Evolutionary conservation across 2,888 invertebrate genomes (phyloP).

Genomic region (Dasysyrphus tricinctus): DNA sequence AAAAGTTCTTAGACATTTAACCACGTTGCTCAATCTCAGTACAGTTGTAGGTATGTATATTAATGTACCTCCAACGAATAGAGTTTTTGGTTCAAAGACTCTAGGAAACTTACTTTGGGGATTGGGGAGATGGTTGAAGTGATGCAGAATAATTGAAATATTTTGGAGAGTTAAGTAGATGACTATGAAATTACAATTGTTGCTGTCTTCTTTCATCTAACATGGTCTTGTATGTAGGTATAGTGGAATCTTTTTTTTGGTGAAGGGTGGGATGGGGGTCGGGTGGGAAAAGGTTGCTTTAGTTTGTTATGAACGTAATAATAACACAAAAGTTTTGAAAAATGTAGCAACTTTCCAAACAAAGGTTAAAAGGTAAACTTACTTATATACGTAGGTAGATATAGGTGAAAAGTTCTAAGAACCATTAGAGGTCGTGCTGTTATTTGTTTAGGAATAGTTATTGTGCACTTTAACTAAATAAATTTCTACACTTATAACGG

Average conservation of each 20-base stretch:
- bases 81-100: constrained; percentile 19
- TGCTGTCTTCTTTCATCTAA: constrained; percentile 3
- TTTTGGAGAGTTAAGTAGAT: constrained; percentile 49
- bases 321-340: constrained; percentile 14
- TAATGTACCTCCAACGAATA: neutral
- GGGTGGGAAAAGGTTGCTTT: too few species aligned
- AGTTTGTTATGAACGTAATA: neutral
- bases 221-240: neutral
- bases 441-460: neutral
- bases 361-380: constrained; percentile 8
- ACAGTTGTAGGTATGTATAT: too few species aligned
- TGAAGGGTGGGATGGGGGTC: too few species aligned
- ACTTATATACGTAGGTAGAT: neutral
- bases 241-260: neutral
- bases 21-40: constrained; percentile 6
- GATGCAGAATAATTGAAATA: constrained; percentile 54
- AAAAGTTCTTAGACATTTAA: constrained; percentile 49
- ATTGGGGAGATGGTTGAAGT: constrained; percentile 13
- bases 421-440: constrained; percentile 9
- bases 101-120: constrained; percentile 6
- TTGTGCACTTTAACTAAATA: neutral
- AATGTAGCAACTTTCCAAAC: neutral
- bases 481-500: neutral
- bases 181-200: constrained; percentile 30
- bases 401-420: neutral